These are phyloP conservation scores for Neotoxoptera formosana DNA, from an alignment of 1,140 invertebrate species.

Conservation along the genomic window DNA sequence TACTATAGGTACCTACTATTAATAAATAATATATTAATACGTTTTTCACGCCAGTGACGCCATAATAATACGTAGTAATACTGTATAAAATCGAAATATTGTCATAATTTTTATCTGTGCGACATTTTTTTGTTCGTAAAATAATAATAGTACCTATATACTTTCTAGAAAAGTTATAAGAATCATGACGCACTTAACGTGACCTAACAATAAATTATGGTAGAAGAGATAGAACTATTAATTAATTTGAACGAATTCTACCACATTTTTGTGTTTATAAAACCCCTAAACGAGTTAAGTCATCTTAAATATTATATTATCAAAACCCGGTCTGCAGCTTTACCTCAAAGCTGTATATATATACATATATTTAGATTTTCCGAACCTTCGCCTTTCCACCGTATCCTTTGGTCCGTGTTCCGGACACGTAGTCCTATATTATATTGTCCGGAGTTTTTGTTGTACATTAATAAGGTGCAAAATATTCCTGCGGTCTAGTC, in stretches of 20 bases:
- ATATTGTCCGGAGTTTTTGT: slow-evolving; percentile 21
- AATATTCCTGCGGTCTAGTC: not conserved
- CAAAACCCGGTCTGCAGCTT: not conserved
- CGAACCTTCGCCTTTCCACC: not conserved
- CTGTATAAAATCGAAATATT: too few species aligned
- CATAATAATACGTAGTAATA: too few species aligned
- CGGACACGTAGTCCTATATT: not conserved
- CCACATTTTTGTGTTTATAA: not conserved
- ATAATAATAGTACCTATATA: not conserved
- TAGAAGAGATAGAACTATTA: not conserved
- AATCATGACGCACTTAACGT: not conserved
- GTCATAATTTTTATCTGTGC: too few species aligned
- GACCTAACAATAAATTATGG: not conserved
- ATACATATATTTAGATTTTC: slow-evolving; percentile 15
- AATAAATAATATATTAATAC: not conserved
- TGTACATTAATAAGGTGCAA: not conserved
- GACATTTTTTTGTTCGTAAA: not conserved
- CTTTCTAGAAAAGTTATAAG: not conserved
- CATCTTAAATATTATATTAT: not conserved
- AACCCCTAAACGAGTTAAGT: not conserved
- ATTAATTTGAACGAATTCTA: not conserved
- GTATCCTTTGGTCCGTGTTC: not conserved
- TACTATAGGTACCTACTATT: too few species aligned
- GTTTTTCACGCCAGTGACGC: not conserved
- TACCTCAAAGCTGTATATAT: not conserved